Evolutionary conservation across 2,797 vertebrate species (phyloP), one percentile per base, ranked within the genome.

Genomic region (Heliangelus exortis): DNA sequence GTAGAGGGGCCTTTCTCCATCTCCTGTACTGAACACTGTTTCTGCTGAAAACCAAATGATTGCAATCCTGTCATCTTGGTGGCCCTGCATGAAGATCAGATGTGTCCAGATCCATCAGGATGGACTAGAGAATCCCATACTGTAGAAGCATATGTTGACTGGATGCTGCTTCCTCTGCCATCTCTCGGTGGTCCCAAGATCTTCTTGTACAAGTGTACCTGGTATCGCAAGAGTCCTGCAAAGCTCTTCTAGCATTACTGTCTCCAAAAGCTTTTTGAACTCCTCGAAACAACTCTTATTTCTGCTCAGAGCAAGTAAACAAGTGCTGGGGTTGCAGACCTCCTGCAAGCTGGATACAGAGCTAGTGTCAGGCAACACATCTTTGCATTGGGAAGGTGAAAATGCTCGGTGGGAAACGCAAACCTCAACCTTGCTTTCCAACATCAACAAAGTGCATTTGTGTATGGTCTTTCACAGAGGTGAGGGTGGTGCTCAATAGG

Each of bases 321-420:
- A 45, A 10, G 4, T 2, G 2, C 23, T 13, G 18, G 10, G 34
- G 43, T 20, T 8, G 48, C 1, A 4, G 59, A 34, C 22, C 28
- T 23, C 16, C 74, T 1, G 2, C 14, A 4, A 17, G 21, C 7
- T 71, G 48, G n/a, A 12, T 51, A 50, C 18, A n/a, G 28, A 61
- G 20, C 6, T 0, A 0, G 39, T n/a, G 80, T 74, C 0, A 5
- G 34, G 17, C n/a, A 59, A 8, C 0, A 1, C 0, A 0, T 0
- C 48, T 66, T 36, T 1, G 1, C 21, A 16, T 6, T 2, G 0
- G 26, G 39, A 43, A 50, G 5, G 5, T 21, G 43, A 39, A 41
- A 28, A 41, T 2, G 22, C 28, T 51, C 50, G 48, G 12, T 1
- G 1, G 43, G 23, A 57, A 81, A 51, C 4, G 2, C 21, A n/a